Evolutionary conservation across 1,140 invertebrate genomes (phyloP).

Genomic region (Pteromalus puparum): DNA sequence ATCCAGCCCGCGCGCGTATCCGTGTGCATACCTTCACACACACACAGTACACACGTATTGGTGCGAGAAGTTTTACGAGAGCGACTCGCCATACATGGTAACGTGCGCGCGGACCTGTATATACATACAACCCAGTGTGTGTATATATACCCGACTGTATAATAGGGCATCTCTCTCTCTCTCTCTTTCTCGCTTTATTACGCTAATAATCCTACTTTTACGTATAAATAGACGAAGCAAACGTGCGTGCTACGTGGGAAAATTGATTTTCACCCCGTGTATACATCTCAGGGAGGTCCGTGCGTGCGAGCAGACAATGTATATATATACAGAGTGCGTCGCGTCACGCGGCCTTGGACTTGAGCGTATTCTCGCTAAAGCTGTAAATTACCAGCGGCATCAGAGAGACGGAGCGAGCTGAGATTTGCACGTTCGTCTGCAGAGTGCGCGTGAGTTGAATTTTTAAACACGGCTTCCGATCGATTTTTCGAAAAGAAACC

Average conservation of each 20-base stretch:
- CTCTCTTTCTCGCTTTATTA: background rate
- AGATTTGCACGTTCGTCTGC: background rate
- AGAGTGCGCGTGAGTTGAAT: slow-evolving; percentile 11
- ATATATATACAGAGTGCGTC: too few relatives aligned
- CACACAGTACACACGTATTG: slow-evolving; percentile 7
- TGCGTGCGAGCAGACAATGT: background rate
- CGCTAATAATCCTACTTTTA: background rate
- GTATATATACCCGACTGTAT: background rate
- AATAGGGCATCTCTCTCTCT: background rate
- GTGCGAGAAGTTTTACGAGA: slow-evolving; percentile 60
- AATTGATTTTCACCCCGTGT: background rate
- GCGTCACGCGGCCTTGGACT: slow-evolving; percentile 18
- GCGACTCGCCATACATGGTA: slow-evolving; percentile 64
- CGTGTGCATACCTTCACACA: background rate
- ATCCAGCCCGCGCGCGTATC: background rate
- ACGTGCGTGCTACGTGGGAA: background rate
- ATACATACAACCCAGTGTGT: background rate
- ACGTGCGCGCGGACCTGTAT: slow-evolving; percentile 33
- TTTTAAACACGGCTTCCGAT: slow-evolving; percentile 12
- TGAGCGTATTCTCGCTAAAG: background rate
- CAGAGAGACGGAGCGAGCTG: background rate
- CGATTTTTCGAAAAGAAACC: background rate
- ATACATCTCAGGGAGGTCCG: background rate
- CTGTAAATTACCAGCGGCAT: slow-evolving; percentile 33
- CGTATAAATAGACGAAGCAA: too few relatives aligned